phyloP scores from a whole-genome alignment of 2,797 vertebrate genomes.

The Galago senegalensis region DNA sequence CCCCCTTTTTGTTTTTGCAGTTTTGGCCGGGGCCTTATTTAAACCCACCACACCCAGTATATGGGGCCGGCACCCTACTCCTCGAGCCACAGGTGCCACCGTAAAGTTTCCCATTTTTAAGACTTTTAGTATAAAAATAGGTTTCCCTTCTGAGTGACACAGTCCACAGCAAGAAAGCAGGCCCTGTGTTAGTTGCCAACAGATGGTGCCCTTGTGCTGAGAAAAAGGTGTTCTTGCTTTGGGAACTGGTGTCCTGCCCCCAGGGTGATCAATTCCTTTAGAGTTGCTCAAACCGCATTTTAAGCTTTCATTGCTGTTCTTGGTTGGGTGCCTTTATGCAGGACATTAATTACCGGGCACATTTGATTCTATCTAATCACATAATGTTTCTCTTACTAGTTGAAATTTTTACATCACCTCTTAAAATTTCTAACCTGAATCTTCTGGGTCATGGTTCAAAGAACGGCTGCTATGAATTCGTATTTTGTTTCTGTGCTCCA shows the following conservation, averaged over 20 bases:
- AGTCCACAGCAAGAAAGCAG: not conserved
- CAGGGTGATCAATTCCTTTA: rapidly evolving
- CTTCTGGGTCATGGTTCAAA: not conserved
- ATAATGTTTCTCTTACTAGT: not conserved
- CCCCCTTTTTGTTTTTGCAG: no score
- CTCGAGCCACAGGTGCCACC: no score
- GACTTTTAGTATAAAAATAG: not conserved
- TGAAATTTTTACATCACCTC: not conserved
- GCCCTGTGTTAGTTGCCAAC: not conserved
- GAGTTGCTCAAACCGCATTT: not conserved
- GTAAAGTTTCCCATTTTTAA: not conserved
- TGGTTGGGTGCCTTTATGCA: not conserved
- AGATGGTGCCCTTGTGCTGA: conserved; percentile 4
- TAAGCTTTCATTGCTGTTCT: not conserved
- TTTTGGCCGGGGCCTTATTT: no score
- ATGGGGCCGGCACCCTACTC: no score
- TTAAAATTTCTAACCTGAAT: not conserved
- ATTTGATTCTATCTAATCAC: not conserved
- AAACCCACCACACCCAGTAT: no score
- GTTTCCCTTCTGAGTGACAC: not conserved
- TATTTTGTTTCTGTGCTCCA: not conserved
- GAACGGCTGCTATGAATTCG: not conserved
- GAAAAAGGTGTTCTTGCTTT: rapidly evolving
- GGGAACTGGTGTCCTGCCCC: no score
- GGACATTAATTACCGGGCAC: not conserved